Evolutionary conservation across 1,140 invertebrate genomes (phyloP).

Genomic region (Maconellicoccus hirsutus): DNA sequence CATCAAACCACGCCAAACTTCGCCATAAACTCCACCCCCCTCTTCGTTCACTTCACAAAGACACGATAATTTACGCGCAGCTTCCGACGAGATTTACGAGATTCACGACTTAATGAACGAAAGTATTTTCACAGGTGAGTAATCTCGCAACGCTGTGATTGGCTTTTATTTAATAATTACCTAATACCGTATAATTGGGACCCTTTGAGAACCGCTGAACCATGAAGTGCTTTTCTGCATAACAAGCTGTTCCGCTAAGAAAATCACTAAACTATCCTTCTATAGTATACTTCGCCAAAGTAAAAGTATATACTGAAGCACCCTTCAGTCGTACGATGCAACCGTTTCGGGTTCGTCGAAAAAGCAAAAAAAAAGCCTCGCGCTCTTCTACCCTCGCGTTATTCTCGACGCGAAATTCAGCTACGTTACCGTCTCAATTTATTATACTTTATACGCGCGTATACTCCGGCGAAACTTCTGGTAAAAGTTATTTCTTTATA

Average conservation of each 20-base stretch:
- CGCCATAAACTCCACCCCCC: too few species aligned
- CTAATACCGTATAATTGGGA: constrained; percentile 19
- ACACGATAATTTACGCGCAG: too few species aligned
- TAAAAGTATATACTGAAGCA: background rate
- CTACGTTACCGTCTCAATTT: too few species aligned
- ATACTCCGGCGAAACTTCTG: too few species aligned
- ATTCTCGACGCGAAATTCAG: too few species aligned
- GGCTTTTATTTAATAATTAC: constrained; percentile 22
- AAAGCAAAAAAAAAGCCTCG: background rate
- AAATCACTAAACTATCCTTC: constrained; percentile 19
- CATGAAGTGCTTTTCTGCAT: constrained; percentile 19
- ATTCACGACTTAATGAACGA: constrained; percentile 15
- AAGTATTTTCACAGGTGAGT: constrained; percentile 20
- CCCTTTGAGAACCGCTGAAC: constrained; percentile 16
- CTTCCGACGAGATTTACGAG: constrained; percentile 1
- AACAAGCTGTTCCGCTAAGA: constrained; percentile 17
- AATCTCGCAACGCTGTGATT: constrained; percentile 12
- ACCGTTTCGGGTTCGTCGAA: background rate
- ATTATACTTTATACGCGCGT: too few species aligned
- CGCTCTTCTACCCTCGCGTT: background rate
- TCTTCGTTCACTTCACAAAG: too few species aligned
- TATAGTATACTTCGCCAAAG: background rate
- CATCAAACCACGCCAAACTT: too few species aligned
- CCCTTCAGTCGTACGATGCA: background rate
- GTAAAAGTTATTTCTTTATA: too few species aligned